Conservation (phyloP, 2,888 invertebrate species). For the Acleris emargana region DNA sequence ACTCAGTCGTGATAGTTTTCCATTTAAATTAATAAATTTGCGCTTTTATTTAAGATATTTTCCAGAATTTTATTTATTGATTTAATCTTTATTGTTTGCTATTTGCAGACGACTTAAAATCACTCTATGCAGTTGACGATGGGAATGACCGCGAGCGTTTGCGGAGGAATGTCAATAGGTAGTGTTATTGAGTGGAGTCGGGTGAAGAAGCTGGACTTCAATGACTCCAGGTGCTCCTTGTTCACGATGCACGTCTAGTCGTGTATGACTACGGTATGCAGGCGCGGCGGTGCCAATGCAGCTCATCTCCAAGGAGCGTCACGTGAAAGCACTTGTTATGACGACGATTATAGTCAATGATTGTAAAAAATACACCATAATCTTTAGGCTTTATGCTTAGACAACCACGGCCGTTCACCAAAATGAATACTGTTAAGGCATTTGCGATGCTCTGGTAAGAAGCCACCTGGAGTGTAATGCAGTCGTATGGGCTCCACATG, state of each 20-base stretch:
- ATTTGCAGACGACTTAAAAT: conserved; percentile 8
- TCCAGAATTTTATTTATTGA: no score
- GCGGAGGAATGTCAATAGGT: background rate
- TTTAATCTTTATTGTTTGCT: conserved; percentile 7
- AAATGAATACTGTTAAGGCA: conserved; percentile 17
- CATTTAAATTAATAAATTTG: no score
- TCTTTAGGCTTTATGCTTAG: conserved; percentile 30
- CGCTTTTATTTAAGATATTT: no score
- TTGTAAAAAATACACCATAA: conserved; percentile 31
- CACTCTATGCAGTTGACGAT: background rate
- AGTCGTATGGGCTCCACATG: conserved; percentile 35
- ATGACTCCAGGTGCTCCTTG: background rate
- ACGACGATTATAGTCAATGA: conserved; percentile 16
- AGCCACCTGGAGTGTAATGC: conserved; percentile 33
- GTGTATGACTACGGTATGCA: no score
- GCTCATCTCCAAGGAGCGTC: background rate
- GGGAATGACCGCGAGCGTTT: background rate
- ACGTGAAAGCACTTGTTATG: background rate
- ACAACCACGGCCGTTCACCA: conserved; percentile 10
- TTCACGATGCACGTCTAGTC: conserved; percentile 3
- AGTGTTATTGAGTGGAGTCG: conserved; percentile 7
- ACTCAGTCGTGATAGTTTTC: no score
- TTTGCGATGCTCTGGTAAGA: conserved; percentile 33
- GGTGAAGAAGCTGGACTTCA: conserved; percentile 4
- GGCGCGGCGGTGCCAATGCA: background rate